Evolutionary conservation across 1,140 invertebrate species (phyloP).

Genomic region (Caenorhabditis inopinata): DNA sequence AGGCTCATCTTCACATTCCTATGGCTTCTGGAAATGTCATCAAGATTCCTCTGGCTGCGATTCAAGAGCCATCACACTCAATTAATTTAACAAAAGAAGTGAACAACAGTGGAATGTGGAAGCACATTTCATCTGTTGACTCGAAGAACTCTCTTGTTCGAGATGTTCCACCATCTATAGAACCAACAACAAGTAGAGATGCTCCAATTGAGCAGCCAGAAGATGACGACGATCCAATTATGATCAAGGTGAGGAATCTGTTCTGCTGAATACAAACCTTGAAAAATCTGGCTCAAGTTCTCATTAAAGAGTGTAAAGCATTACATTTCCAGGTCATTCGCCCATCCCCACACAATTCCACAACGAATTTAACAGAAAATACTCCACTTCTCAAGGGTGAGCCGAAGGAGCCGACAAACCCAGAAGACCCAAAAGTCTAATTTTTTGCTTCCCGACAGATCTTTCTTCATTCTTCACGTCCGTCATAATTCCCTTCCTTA

Average conservation of each 20-base stretch:
- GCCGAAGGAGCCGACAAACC: background rate
- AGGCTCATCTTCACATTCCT: constrained; percentile 77
- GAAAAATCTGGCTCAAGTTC: no score
- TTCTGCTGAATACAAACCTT: background rate
- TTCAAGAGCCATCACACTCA: constrained; percentile 64
- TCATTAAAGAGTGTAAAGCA: background rate
- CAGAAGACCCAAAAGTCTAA: background rate
- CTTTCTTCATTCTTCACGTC: background rate
- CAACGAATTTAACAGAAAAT: constrained; percentile 9
- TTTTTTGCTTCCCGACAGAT: background rate
- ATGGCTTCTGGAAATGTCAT: constrained; percentile 86
- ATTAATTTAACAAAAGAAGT: constrained; percentile 92
- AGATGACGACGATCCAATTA: constrained; percentile 65
- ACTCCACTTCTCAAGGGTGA: constrained; percentile 34
- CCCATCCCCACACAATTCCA: constrained; percentile 44
- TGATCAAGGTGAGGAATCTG: constrained; percentile 56
- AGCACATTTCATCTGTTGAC: constrained; percentile 79
- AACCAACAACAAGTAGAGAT: constrained; percentile 29
- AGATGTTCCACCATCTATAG: background rate
- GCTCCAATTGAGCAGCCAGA: constrained; percentile 58
- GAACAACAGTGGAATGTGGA: constrained; percentile 79
- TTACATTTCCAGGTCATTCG: constrained; percentile 40
- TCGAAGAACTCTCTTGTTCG: constrained; percentile 50
- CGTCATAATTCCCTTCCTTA: constrained; percentile 18
- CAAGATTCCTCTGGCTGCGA: constrained; percentile 80